Evolutionary conservation across 1,140 invertebrate genomes (phyloP), one percentile per base, ranked within the genome.

Genomic region (Anastatus disparis): DNA sequence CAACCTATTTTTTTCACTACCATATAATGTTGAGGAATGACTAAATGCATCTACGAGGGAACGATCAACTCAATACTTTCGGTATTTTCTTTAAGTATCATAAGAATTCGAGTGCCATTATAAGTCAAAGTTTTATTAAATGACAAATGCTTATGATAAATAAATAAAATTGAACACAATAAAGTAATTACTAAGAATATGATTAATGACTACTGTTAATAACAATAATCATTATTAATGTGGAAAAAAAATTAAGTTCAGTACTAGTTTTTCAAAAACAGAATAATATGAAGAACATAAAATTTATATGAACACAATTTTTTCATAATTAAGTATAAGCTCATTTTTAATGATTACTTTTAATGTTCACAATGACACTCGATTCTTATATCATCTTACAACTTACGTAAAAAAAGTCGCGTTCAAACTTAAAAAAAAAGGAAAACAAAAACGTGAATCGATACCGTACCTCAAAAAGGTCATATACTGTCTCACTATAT

Each of bases 1-100:
- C 71, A 76, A 78, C 73, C 67, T 76, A 74, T 69, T 72, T n/a
- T n/a, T n/a, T 70, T 73, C 44, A 52, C 35, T 62, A 44, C 17
- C 17, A 31, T 58, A 29, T 17, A 44, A 9, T 42, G 9, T 40
- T 58, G 10, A 65, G 7, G 6, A 71, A 15, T 63, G 52, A 71
- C 53, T 71, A 71, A 71, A 59, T 66, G 42, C 52, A 50, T 64
- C 27, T 55, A 31, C 26, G 27, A n/a, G 50, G 68, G 52, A 64
- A 70, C 52, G 52, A 66, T 52, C 55, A 12, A 63, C 59, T 70
- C 61, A 66, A 64, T 71, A 58, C 55, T 70, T 65, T 66, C 29
- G 62, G 62, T 71, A 74, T 53, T 65, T 59, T n/a, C n/a, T 71
- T 46, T 27, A 53, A 55, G 22, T 62, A 9, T 27, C 27, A 24